These are phyloP conservation scores for Pelecanoides urinatrix DNA, from an alignment of 2,113 vertebrate genomes.

Conservation along the genomic window DNA sequence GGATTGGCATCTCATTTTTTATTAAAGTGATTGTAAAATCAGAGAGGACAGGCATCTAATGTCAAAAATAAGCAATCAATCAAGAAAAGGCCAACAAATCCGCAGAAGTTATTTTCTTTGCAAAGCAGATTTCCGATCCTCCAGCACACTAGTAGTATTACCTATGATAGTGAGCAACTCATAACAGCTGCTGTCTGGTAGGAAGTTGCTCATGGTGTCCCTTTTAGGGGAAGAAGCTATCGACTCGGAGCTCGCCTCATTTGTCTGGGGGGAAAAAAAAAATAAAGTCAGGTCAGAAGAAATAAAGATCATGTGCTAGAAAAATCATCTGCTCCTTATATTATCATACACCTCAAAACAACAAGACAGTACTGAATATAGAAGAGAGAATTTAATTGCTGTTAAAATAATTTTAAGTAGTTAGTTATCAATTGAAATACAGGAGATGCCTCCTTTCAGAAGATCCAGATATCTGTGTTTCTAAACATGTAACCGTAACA, in stretches of 20 bases:
- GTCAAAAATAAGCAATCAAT: background rate
- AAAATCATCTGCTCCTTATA: background rate
- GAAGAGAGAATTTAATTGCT: background rate
- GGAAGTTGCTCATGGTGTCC: constrained; percentile 90
- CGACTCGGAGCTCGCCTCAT: constrained; percentile 94
- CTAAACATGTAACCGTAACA: background rate
- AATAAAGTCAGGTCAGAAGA: constrained; percentile 21
- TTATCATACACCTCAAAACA: background rate
- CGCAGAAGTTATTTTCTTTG: background rate
- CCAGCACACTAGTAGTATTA: constrained; percentile 33
- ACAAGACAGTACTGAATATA: background rate
- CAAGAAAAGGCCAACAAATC: background rate
- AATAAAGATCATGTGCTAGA: background rate
- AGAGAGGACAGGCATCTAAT: background rate
- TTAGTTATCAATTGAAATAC: background rate
- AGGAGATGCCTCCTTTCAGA: constrained; percentile 49
- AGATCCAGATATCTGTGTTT: constrained; percentile 32
- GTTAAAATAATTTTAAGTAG: background rate
- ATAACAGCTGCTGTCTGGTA: constrained; percentile 88
- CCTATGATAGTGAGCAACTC: constrained; percentile 90
- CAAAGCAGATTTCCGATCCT: background rate
- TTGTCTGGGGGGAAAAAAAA: constrained; percentile 73
- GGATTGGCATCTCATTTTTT: background rate
- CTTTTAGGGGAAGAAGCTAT: constrained; percentile 83
- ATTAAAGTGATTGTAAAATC: background rate